phyloP scores from a whole-genome alignment of 2,113 vertebrate genomes.

The Brachypteracias leptosomus region DNA sequence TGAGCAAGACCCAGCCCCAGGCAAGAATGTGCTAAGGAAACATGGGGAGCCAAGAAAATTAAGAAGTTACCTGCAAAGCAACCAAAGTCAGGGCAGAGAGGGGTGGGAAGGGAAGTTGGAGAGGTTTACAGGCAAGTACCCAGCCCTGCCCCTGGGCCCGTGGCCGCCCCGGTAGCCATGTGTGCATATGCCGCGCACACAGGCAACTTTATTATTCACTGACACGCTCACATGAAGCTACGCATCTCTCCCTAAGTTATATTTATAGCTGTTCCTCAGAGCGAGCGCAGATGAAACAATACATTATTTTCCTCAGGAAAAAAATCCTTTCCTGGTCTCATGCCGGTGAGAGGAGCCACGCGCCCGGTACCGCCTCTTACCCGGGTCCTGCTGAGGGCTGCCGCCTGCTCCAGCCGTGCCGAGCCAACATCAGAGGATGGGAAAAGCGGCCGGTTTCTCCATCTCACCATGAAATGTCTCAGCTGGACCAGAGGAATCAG shows the following conservation, averaged over 20 bases:
- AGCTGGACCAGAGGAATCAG: not conserved
- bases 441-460: constrained; percentile 1
- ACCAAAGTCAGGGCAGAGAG: not conserved
- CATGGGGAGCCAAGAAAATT: not conserved
- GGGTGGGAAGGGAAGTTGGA: not conserved
- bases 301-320: not conserved
- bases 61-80: not conserved
- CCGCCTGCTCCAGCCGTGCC: constrained; percentile 29
- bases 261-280: constrained; percentile 45
- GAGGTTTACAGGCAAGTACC: not conserved
- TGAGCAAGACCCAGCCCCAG: not conserved
- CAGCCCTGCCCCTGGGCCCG: not conserved
- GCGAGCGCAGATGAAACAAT: constrained; percentile 34
- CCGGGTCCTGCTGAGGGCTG: constrained; percentile 49
- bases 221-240: constrained; percentile 26
- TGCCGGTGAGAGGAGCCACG: not conserved
- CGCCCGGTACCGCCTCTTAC: constrained; percentile 50
- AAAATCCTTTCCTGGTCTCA: not conserved
- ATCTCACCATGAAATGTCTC: constrained; percentile 27
- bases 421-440: constrained; percentile 42
- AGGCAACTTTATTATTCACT: constrained; percentile 52
- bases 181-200: not conserved
- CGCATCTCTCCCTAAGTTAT: constrained; percentile 35
- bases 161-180: not conserved
- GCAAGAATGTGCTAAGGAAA: not conserved